These are phyloP conservation scores for Ornithorhynchus anatinus DNA, from an alignment of 2,113 vertebrate genomes.

Conservation along the genomic window DNA sequence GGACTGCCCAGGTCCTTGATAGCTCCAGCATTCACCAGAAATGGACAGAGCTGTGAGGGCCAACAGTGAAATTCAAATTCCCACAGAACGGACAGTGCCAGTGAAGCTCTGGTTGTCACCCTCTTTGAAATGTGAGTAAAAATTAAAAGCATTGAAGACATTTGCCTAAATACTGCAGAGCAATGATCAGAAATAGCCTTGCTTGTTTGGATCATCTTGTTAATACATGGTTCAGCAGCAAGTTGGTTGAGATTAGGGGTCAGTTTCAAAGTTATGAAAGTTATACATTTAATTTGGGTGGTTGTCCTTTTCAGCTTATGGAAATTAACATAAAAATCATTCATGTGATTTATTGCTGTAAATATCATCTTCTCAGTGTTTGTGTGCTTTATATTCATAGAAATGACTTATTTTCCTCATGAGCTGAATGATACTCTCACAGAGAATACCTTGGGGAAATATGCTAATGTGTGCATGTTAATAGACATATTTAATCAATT, in stretches of 20 bases:
- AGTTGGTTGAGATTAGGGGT: conserved; percentile 11
- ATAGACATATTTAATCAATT: conserved; percentile 61
- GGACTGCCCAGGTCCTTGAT: too few relatives aligned
- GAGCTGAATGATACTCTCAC: conserved; percentile 45
- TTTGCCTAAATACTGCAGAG: background rate
- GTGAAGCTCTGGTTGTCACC: conserved; percentile 17
- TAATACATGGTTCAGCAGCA: background rate
- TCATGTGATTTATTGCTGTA: conserved; percentile 35
- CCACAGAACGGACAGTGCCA: background rate
- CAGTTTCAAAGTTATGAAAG: conserved; percentile 7
- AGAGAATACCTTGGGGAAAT: conserved; percentile 41
- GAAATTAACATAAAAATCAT: conserved; percentile 28
- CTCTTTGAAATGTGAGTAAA: conserved; percentile 14
- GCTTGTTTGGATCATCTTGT: conserved; percentile 1
- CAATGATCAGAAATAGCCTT: background rate
- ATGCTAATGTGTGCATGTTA: conserved; percentile 36
- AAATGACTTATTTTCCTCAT: conserved; percentile 53
- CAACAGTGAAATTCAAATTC: too few relatives aligned
- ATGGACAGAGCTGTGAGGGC: too few relatives aligned
- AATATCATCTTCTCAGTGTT: conserved; percentile 39
- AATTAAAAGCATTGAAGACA: background rate
- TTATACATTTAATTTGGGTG: background rate
- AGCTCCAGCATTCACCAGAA: too few relatives aligned
- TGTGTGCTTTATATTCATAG: conserved; percentile 39
- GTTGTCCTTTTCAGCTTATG: background rate